A percentile compares a stretch with the other conserved stretches of the same genome.
These are phyloP conservation scores for Diorhabda sublineata DNA, from an alignment of 1,140 invertebrate genomes.

Conservation along the genomic window DNA sequence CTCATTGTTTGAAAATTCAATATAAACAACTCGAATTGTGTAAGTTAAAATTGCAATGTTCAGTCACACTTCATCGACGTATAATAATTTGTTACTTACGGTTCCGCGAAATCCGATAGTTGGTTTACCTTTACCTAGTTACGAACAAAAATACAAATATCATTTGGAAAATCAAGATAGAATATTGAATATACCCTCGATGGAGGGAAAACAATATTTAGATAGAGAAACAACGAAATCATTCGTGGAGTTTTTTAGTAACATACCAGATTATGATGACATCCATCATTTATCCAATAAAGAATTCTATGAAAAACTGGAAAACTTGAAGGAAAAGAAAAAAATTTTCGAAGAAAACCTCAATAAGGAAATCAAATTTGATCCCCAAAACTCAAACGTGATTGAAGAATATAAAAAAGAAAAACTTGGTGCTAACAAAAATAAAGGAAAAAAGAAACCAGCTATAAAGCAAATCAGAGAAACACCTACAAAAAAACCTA, in stretches of 20 bases:
- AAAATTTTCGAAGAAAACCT: constrained; percentile 54
- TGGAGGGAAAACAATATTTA: constrained; percentile 25
- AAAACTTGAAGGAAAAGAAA: constrained; percentile 61
- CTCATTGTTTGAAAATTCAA: not conserved
- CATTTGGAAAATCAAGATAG: constrained; percentile 40
- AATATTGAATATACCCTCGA: constrained; percentile 34
- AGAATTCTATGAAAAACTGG: constrained; percentile 63
- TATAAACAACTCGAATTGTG: not conserved
- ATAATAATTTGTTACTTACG: constrained; percentile 61
- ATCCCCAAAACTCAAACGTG: constrained; percentile 40
- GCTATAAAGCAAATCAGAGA: constrained; percentile 29
- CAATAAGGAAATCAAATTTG: constrained; percentile 49
- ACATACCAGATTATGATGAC: constrained; percentile 67
- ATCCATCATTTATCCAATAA: constrained; percentile 62
- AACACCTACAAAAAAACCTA: constrained; percentile 23
- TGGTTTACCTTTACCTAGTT: constrained; percentile 59
- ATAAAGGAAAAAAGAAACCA: constrained; percentile 21
- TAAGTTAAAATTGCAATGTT: constrained; percentile 30
- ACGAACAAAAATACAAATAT: constrained; percentile 54
- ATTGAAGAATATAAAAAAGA: constrained; percentile 42
- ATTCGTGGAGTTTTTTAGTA: constrained; percentile 61
- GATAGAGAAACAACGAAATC: constrained; percentile 44
- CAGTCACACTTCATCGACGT: constrained; percentile 51
- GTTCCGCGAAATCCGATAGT: constrained; percentile 61
- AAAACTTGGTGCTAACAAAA: constrained; percentile 27